Evolutionary conservation across 2,888 invertebrate species (phyloP), one percentile per base, ranked within the genome.

Genomic region (Drosophila dives): DNA sequence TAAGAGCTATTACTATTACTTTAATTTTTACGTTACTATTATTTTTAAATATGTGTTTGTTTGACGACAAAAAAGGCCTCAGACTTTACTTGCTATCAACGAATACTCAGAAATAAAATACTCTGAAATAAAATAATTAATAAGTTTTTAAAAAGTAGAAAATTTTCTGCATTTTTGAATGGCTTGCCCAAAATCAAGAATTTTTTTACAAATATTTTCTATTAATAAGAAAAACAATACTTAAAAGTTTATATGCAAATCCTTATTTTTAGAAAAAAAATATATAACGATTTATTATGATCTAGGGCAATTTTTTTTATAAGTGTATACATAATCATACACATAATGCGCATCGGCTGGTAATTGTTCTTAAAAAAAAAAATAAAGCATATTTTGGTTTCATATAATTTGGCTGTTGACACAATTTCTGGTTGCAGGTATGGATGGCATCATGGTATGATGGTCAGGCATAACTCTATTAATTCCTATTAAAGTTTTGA

Each of bases 341-440:
- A 23, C 26, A 77, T 72, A 85, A 70, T 86, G 51, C 51, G 49
- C 71, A 78, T 69, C 69, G 81, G 78, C 59, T 72, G 71, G 64
- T 50, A 55, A 66, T 26, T 56, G 40, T 36, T 32, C 2, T 26
- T 23, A 7, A 36, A 53, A 38, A 26, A 26, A 40, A 42, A 38
- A 32, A 6, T 20, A 17, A 17, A 17, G 17, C n/a, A 29, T 32
- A 62, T 70, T 64, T 66, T 58, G 62, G 53, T 67, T 61, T 23
- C 51, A 64, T 67, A 62, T 66, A 86, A 68, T 77, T 86, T 70
- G 56, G 36, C 33, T 72, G 72, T 80, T 84, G 73, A 74, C 81
- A 87, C 72, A 81, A 66, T 75, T 75, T 58, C 40, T 56, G 20
- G 34, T 42, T 59, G 38, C 49, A 48, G 60, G 54, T 36, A 38